phyloP scores from a whole-genome alignment of 2,888 invertebrate species.

The Pocota personata region DNA sequence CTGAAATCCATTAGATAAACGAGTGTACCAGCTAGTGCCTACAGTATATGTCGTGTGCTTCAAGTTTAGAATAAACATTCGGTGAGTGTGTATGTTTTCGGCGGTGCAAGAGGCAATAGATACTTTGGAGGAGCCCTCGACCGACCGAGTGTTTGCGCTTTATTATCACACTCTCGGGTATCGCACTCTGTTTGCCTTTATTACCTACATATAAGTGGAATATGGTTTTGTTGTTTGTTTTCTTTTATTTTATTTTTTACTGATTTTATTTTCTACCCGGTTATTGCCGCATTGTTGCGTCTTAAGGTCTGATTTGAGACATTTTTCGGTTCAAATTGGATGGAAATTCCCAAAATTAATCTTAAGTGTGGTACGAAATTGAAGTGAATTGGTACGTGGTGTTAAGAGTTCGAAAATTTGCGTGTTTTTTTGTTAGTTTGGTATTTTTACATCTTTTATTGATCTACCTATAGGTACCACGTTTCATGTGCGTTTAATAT shows the following conservation, averaged over 20 bases:
- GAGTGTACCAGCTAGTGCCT: background rate
- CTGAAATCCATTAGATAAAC: slow-evolving; percentile 47
- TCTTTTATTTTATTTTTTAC: background rate
- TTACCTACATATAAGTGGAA: slow-evolving; percentile 46
- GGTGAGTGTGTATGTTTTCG: background rate
- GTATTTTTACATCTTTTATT: background rate
- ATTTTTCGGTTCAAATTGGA: background rate
- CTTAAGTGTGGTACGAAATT: background rate
- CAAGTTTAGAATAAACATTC: slow-evolving; percentile 26
- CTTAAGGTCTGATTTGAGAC: background rate
- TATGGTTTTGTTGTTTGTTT: slow-evolving; percentile 43
- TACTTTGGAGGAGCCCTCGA: slow-evolving; percentile 3
- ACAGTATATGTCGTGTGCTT: slow-evolving; percentile 3
- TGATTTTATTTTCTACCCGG: background rate
- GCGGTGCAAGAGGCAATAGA: slow-evolving; percentile 21
- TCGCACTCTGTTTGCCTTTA: slow-evolving; percentile 42
- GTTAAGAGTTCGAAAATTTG: background rate
- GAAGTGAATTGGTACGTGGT: background rate
- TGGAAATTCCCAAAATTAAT: slow-evolving; percentile 11
- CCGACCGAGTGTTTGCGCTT: slow-evolving; percentile 30
- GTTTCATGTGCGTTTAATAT: too few species aligned
- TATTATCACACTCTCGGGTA: slow-evolving; percentile 44
- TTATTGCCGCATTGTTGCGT: slow-evolving; percentile 17
- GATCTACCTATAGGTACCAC: background rate
- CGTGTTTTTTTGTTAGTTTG: background rate